Evolutionary conservation across 2,888 invertebrate genomes (phyloP).

Genomic region (Steinernema carpocapsae): DNA sequence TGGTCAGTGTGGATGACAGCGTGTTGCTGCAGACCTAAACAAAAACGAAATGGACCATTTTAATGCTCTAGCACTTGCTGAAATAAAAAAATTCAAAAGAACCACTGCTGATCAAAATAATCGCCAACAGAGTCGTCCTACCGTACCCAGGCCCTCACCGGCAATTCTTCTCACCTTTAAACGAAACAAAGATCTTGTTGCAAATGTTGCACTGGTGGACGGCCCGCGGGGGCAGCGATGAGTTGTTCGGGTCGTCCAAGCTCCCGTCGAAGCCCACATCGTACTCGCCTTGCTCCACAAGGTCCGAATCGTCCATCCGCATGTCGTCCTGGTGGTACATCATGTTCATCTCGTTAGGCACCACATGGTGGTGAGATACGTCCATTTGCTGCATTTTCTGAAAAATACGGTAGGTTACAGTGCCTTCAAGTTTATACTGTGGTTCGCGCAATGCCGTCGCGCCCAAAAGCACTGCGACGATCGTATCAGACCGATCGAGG

Average conservation of each 20-base stretch:
- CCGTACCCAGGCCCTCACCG: conserved; percentile 6
- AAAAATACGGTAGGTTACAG: not conserved
- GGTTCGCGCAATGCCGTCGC: not conserved
- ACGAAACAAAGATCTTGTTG: conserved; percentile 68
- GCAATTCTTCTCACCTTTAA: conserved; percentile 59
- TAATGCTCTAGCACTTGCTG: no score
- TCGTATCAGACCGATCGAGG: not conserved
- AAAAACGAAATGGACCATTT: no score
- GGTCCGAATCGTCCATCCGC: conserved; percentile 21
- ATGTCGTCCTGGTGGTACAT: conserved; percentile 26
- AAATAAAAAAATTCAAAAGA: conserved; percentile 30
- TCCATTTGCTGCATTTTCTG: conserved; percentile 31
- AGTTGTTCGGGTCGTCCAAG: conserved; percentile 8
- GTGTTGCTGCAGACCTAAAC: conserved; percentile 68
- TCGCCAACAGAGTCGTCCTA: no score
- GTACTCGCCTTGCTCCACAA: conserved; percentile 26
- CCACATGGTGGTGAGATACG: conserved; percentile 10
- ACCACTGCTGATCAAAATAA: not conserved
- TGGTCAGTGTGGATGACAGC: conserved; percentile 69
- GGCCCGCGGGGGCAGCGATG: conserved; percentile 46
- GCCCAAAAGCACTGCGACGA: not conserved
- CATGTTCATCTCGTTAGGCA: conserved; percentile 18
- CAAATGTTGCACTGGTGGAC: conserved; percentile 68
- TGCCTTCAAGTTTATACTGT: not conserved
- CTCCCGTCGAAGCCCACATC: conserved; percentile 5